Base-by-base conservation (phyloP, 2,113 vertebrate genomes). In the Epinephelus moara region DNA sequence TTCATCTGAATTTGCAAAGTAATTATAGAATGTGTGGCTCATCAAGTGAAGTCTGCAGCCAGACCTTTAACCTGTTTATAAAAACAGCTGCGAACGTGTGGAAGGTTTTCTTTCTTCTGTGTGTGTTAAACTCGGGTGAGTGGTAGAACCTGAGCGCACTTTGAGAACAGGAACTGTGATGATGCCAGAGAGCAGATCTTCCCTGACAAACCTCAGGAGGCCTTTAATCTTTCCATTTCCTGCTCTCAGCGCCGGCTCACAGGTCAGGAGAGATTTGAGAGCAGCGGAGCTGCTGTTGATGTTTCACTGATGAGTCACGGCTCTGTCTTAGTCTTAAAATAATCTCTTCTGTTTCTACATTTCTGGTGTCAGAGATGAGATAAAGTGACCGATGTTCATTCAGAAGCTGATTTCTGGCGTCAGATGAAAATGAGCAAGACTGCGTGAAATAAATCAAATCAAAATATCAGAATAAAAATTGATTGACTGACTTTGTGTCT, bases 231-330 rank as follows among this genome's bases (percentile, higher is more conserved):
- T 27, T 72, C 55, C 8, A 19, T 75, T 63, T 53, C 21, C 30
- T 25, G 47, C 47, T 62, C 27, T 75, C 5, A 14, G 0, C 23
- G 1, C 70, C 37, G 13, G 55, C 70, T 42, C 37, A 59, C n/a
- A 42, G 33, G 33, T 59, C 40, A 30, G 2, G 23, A 30, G 12
- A 53, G 49, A 70, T 55, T 59, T 57, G 2, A 42, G 21, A 15
- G 42, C 42, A 64, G 23, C 47, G 55, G 55, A 72, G 70, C 37
- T 47, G 23, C 18, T 59, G 40, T 47, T 47, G 55, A 45, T 27
- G 53, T 57, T 25, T 42, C 14, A 57, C 69, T 25, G 52, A 45
- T 80, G 59, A 80, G 1, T 80, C 49, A 80, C n/a, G 59, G 1
- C 7, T 80, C 33, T 45, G 18, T 47, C 62, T 75, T 3, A 14